Conservation (phyloP, 2,113 vertebrate genomes). For the Serilophus lunatus region DNA sequence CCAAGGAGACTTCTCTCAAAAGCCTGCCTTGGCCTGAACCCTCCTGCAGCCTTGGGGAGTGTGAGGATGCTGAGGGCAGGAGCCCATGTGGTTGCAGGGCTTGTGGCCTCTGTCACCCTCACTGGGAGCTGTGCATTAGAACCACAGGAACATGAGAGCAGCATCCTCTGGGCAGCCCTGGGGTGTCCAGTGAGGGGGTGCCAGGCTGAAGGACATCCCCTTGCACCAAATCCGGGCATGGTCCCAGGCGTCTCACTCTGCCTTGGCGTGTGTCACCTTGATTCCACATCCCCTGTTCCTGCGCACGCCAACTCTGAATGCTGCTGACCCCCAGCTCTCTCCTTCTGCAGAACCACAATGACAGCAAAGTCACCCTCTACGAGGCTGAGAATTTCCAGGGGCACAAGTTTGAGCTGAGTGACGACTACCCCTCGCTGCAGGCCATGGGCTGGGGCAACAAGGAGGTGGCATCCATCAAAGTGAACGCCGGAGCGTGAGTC, state of each 20-base stretch:
- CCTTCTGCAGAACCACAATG: slow-evolving; percentile 86
- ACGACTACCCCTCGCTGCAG: slow-evolving; percentile 93
- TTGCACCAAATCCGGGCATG: neutral
- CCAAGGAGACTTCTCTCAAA: neutral
- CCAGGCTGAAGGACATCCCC: neutral
- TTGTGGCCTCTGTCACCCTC: neutral
- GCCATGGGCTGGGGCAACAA: slow-evolving; percentile 97
- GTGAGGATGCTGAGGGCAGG: neutral
- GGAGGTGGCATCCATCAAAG: slow-evolving; percentile 92
- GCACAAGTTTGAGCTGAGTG: slow-evolving; percentile 90
- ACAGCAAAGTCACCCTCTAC: slow-evolving; percentile 91
- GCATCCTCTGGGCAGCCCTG: neutral
- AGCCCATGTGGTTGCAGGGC: accelerated
- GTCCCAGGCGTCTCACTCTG: neutral
- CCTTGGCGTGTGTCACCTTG: neutral
- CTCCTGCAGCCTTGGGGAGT: neutral
- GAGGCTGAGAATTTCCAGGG: slow-evolving; percentile 95
- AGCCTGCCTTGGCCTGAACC: neutral
- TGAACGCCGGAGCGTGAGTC: slow-evolving; percentile 93
- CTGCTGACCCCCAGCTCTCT: neutral
- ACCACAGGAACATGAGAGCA: neutral
- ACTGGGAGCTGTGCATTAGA: neutral
- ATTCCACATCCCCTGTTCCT: neutral
- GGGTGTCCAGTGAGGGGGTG: neutral
- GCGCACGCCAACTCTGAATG: neutral